These are phyloP conservation scores for Eupithecia dodoneata DNA, from an alignment of 2,888 invertebrate species.

Conservation along the genomic window DNA sequence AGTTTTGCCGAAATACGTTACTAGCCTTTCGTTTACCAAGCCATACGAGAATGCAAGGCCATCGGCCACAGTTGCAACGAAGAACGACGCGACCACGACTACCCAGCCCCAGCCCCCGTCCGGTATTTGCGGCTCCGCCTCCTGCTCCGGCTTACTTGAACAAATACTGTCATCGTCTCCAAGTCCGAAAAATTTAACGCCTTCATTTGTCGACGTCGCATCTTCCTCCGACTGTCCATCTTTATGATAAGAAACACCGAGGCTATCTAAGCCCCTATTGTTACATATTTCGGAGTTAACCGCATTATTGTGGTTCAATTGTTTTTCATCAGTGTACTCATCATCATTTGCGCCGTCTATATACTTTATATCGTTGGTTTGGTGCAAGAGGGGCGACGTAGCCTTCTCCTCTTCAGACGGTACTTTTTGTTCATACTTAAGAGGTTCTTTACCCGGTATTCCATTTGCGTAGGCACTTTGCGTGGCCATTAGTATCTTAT, in stretches of 20 bases:
- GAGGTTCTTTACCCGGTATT: conserved; percentile 74
- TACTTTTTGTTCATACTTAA: conserved; percentile 72
- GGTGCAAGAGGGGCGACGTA: conserved; percentile 74
- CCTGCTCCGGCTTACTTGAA: conserved; percentile 65
- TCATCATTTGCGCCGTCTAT: conserved; percentile 68
- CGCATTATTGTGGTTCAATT: conserved; percentile 70
- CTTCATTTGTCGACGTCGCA: conserved; percentile 74
- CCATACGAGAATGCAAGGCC: conserved; percentile 97
- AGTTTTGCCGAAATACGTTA: conserved; percentile 89
- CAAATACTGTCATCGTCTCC: conserved; percentile 80
- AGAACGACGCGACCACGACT: conserved; percentile 93
- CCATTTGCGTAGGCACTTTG: conserved; percentile 76
- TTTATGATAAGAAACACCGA: conserved; percentile 64
- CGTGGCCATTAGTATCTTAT: conserved; percentile 76
- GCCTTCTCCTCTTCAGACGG: conserved; percentile 81
- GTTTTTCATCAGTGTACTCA: conserved; percentile 56
- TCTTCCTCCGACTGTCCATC: conserved; percentile 71
- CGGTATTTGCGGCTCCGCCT: conserved; percentile 86
- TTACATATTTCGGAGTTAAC: conserved; percentile 68
- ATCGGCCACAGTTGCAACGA: conserved; percentile 95
- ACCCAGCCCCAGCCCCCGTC: conserved; percentile 97
- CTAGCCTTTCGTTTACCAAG: conserved; percentile 91
- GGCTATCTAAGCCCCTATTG: conserved; percentile 55
- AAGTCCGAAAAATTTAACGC: conserved; percentile 82
- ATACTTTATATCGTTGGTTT: conserved; percentile 66